A percentile compares a stretch with the other conserved stretches of the same genome.
Conservation (phyloP, 92 coral and sea anemone genomes). For the Epizoanthus scotinus region DNA sequence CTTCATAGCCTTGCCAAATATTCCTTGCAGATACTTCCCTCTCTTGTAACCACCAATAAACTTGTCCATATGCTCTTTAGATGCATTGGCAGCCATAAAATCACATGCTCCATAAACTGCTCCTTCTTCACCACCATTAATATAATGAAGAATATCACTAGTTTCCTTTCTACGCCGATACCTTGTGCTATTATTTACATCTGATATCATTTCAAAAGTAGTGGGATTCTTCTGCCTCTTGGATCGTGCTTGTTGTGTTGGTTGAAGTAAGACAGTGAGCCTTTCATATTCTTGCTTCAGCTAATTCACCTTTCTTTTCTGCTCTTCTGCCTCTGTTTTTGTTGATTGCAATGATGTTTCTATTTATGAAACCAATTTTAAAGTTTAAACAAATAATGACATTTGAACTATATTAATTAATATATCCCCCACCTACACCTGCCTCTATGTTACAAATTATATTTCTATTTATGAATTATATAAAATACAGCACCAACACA, state of each 20-base stretch:
- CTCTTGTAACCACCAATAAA: constrained; percentile 54
- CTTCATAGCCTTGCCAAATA: constrained; percentile 60
- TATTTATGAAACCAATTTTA: too few relatives aligned
- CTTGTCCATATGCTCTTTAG: constrained; percentile 45
- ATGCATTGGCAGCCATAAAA: constrained; percentile 44
- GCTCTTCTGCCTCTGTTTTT: too few relatives aligned
- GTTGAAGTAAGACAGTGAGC: constrained; percentile 29
- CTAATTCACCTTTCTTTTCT: too few relatives aligned
- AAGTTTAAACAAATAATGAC: too few relatives aligned
- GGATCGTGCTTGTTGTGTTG: constrained; percentile 22
- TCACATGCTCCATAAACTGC: constrained; percentile 74
- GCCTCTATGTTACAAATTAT: too few relatives aligned
- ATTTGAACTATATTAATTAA: too few relatives aligned
- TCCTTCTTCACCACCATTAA: constrained; percentile 56
- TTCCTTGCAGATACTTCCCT: constrained; percentile 60
- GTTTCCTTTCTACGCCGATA: too few relatives aligned
- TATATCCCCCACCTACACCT: too few relatives aligned
- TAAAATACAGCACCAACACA: too few relatives aligned
- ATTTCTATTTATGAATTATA: too few relatives aligned
- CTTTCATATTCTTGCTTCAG: constrained; percentile 35
- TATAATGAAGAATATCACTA: constrained; percentile 30
- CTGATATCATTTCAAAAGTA: constrained; percentile 44
- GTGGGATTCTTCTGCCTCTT: constrained; percentile 40
- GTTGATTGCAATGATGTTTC: too few relatives aligned
- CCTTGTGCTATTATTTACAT: too few relatives aligned